Evolutionary conservation across 30 jellyfish, hydroid and myxozoan species (phyloP), one percentile per base, ranked within the genome.

Genomic region (Aurelia sp.): DNA sequence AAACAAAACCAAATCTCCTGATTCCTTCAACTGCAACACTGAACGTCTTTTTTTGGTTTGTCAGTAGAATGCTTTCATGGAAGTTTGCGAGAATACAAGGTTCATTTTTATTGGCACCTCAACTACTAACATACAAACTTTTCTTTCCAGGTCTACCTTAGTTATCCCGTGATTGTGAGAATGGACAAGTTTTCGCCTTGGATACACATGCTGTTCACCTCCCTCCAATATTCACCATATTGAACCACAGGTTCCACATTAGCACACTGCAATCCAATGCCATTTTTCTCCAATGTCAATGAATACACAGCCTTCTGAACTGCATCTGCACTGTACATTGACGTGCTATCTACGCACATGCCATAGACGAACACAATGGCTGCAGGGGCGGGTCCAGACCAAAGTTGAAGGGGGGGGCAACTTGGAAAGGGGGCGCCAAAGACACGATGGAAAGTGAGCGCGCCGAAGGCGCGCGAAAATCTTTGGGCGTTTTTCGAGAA

Each of bases 21-120:
- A 38, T 79, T 79, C 80, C 69, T 57, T 79, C 81, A 61, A 27
- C 70, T 78, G 78, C 63, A 31, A 58, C 65, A 78, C 67, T 27
- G 66, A 6, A 61, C 88, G 40, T 59, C 66, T 78, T n/a, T 61
- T 59, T 78, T 22, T 59, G 88, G 44, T 79, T 63, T 27, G 90
- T 35, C 24, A 60, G 55, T 9, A 79, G 90, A 79, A 61, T 63
- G 67, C 90, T 57, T 78, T 62, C 20, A 40, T 60, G 88, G 47
- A 59, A 61, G 24, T 72, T 62, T 57, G 78, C 78, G 40, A 78
- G 78, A 59, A 57, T 61, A 61, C 78, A 78, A 59, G 88, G 88
- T 78, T 75, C 88, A 60, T 78, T n/a, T n/a, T n/a, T n/a, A n/a
- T 57, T 61, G 78, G 78, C 88, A 78, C 61, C 88, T 78, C 88